A percentile compares a stretch with the other conserved stretches of the same genome.
Conservation (phyloP, 2,888 invertebrate species). For the Drosophila peninsularis region DNA sequence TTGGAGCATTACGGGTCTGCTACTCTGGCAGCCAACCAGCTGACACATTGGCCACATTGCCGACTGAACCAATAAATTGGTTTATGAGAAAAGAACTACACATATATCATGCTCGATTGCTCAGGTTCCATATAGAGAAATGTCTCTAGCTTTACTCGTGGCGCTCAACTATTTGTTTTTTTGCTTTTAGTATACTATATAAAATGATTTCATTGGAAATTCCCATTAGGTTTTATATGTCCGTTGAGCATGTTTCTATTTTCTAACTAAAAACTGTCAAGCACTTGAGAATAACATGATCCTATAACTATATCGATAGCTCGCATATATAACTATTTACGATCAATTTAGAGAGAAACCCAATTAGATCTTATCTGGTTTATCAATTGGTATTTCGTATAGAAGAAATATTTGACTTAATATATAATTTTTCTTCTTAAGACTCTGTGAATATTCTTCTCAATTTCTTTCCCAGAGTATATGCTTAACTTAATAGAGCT, state of each 20-base stretch:
- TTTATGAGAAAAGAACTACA: slow-evolving; percentile 28
- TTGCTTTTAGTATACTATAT: no score
- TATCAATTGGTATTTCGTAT: no score
- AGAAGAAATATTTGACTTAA: no score
- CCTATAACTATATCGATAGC: no score
- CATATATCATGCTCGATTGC: slow-evolving; percentile 1
- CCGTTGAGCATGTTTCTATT: neutral
- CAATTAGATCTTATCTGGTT: no score
- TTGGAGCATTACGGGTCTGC: slow-evolving; percentile 47
- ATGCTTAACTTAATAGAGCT: no score
- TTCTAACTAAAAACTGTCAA: neutral
- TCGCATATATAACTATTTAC: neutral
- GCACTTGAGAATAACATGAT: neutral
- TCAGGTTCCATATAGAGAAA: slow-evolving; percentile 4
- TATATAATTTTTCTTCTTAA: no score
- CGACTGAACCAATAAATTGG: slow-evolving; percentile 28
- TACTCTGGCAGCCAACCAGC: slow-evolving; percentile 37
- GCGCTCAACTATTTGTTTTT: neutral
- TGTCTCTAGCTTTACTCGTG: neutral
- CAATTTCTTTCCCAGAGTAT: no score
- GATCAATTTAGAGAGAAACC: neutral
- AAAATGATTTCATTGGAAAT: slow-evolving; percentile 2
- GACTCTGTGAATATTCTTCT: no score
- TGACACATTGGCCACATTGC: slow-evolving; percentile 10
- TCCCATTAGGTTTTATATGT: neutral